Evolutionary conservation across 1,140 invertebrate genomes (phyloP).

Genomic region (Meloidogyne hapla): DNA sequence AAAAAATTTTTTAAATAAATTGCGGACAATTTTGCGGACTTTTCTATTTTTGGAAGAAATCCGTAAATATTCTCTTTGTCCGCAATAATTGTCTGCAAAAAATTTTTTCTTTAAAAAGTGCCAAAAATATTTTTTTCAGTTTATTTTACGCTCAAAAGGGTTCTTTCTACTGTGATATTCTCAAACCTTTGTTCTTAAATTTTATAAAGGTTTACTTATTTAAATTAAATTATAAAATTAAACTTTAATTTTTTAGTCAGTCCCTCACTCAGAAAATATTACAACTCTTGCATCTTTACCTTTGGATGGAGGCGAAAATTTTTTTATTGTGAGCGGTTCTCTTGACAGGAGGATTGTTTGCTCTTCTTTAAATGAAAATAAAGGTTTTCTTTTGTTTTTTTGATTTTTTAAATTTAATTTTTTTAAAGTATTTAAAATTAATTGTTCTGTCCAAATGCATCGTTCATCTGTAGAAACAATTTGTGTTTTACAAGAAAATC

Average conservation of each 20-base stretch:
- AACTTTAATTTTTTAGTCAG: background rate
- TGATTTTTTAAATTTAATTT: too few species aligned
- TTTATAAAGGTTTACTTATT: background rate
- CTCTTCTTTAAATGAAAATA: background rate
- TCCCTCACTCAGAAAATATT: constrained; percentile 15
- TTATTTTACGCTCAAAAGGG: constrained; percentile 8
- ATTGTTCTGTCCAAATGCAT: constrained; percentile 1
- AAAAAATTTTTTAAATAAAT: too few species aligned
- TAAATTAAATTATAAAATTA: too few species aligned
- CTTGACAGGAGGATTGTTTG: background rate
- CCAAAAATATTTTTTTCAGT: background rate
- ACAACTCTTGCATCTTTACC: background rate
- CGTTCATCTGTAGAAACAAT: constrained; percentile 12
- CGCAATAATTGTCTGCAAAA: too few species aligned
- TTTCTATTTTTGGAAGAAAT: too few species aligned
- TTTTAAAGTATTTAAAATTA: background rate
- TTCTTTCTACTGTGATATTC: background rate
- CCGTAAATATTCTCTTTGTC: too few species aligned
- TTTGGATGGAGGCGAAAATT: background rate
- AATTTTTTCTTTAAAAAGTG: too few species aligned
- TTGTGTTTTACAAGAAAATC: constrained; percentile 1
- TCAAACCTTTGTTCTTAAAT: background rate
- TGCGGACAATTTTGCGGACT: too few species aligned
- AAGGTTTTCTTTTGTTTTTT: too few species aligned
- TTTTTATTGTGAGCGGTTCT: constrained; percentile 2